A percentile compares a stretch with the other conserved stretches of the same genome.
These are phyloP conservation scores for Phrynocephalus guinanensis DNA, from an alignment of 2,797 vertebrate species.

Conservation along the genomic window DNA sequence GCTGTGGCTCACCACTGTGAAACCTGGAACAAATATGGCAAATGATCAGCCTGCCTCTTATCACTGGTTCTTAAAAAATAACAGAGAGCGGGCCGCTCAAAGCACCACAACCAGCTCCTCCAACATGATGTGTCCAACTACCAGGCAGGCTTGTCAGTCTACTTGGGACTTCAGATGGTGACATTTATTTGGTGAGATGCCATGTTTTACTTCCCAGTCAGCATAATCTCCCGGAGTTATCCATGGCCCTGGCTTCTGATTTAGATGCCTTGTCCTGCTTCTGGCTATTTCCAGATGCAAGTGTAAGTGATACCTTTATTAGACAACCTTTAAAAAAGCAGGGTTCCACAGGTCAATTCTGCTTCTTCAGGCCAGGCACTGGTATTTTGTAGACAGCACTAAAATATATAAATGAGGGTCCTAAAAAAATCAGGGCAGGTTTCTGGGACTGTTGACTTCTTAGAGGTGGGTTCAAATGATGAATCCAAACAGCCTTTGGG, in stretches of 20 bases:
- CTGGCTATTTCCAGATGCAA: neutral
- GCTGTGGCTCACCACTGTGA: neutral
- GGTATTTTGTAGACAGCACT: too few relatives aligned
- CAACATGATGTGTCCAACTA: neutral
- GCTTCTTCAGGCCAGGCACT: too few relatives aligned
- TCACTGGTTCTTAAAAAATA: neutral
- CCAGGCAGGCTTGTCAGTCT: neutral
- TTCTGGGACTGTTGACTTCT: too few relatives aligned
- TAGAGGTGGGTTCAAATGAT: too few relatives aligned
- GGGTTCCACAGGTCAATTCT: too few relatives aligned
- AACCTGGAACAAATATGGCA: neutral
- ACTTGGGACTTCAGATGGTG: neutral
- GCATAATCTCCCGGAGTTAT: too few relatives aligned
- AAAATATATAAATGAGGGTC: too few relatives aligned
- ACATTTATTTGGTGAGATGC: neutral
- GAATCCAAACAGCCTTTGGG: too few relatives aligned
- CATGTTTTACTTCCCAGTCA: too few relatives aligned
- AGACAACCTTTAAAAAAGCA: too few relatives aligned
- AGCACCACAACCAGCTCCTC: neutral
- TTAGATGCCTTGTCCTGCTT: neutral
- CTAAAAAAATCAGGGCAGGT: too few relatives aligned
- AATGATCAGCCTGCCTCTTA: neutral
- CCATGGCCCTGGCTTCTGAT: neutral
- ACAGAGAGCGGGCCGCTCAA: neutral
- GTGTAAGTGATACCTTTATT: too few relatives aligned